Evolutionary conservation across 2,797 vertebrate species (phyloP), one percentile per base, ranked within the genome.

Genomic region (Brachymystax lenok): DNA sequence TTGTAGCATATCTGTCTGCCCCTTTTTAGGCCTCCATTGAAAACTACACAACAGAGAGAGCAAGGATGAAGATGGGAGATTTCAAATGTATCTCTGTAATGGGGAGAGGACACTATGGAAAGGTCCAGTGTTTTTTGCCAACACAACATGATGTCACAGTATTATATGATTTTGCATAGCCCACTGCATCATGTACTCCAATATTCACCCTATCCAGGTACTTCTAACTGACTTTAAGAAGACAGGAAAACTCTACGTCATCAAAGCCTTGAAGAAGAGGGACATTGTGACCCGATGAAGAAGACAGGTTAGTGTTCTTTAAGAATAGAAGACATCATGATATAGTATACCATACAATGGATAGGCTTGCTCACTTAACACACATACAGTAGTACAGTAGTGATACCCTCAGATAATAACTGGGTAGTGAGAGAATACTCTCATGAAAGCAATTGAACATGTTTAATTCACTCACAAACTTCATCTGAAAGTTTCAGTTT

Each of bases 221-320:
- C 92, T 98, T 68, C 90, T 98, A 80, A 96, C 95, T 6, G 95
- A 95, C 80, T 95, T 94, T 82, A 96, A 94, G 84, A 91, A 89
- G 75, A 96, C 95, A 0, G 94, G 94, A 51, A 95, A 93, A 80
- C 88, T 97, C 52, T 97, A 94, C 1, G 97, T 97, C 33, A 92
- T 98, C 84, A 98, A 98, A 91, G 97, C 96, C 1, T 87, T 98
- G 90, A 98, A 97, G 94, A 98, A 98, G 80, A 95, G 94, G 63
- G 96, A 97, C 79, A 95, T 97, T 19, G 93, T 98, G 79, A 94
- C 93, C 50, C 93, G 97, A 97, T 21, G 97, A 98, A 88, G 92
- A 96, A 78, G 96, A 97, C 89, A 96, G 97, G 95, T 95, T 63
- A 75, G 88, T 63, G 78, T 30, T 21, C 7, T 13, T 50, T 21